Percentiles rank a stretch among this genome's conserved stretches.
phyloP scores from a whole-genome alignment of 2,113 vertebrate genomes.

The Archocentrus centrarchus region DNA sequence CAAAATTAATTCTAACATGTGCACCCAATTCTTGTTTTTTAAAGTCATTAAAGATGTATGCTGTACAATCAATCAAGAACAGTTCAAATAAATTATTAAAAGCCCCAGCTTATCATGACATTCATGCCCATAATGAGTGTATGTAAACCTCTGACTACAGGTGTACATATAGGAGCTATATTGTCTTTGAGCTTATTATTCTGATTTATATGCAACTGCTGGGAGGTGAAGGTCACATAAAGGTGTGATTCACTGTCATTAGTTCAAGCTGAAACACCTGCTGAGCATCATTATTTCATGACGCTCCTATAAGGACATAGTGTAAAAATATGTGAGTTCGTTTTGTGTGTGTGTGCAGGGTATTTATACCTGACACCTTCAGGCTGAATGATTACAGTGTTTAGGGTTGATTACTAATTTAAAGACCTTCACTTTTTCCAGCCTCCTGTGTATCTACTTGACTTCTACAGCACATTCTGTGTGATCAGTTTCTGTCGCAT shows the following conservation, averaged over 20 bases:
- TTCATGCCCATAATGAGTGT: not conserved
- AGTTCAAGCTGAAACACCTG: constrained; percentile 18
- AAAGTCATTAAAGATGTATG: not conserved
- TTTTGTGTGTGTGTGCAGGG: not conserved
- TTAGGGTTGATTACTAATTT: constrained; percentile 28
- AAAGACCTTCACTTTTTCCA: not conserved
- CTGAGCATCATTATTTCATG: not conserved
- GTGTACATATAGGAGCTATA: not conserved
- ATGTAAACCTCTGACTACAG: not conserved
- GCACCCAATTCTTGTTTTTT: not conserved
- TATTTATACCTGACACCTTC: not conserved
- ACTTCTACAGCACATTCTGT: not conserved
- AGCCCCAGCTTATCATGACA: not conserved
- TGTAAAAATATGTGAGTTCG: not conserved
- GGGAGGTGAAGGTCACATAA: constrained; percentile 3
- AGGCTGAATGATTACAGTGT: not conserved
- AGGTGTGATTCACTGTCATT: constrained; percentile 16
- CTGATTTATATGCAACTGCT: not conserved
- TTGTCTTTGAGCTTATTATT: not conserved
- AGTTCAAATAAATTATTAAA: not conserved
- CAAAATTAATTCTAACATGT: not conserved
- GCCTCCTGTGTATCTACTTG: not conserved
- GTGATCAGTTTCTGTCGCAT: constrained; percentile 20
- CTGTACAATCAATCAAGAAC: not conserved
- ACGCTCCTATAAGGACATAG: not conserved